Evolutionary conservation across 1,140 invertebrate genomes (phyloP), one percentile per base, ranked within the genome.

Genomic region (Drosophila mayri): DNA sequence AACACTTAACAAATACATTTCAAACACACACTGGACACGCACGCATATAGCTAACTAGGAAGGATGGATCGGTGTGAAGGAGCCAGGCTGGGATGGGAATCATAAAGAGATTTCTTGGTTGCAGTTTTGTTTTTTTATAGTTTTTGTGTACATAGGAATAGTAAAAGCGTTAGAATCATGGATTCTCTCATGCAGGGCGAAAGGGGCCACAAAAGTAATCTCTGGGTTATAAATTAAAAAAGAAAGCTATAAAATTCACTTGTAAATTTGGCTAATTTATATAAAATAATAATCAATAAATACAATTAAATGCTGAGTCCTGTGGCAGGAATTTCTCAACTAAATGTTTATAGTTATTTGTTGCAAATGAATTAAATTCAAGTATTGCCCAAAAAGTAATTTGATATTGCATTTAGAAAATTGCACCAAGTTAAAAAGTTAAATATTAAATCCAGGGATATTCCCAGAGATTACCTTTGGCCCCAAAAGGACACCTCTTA

Each of bases 1-100:
- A 88, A 90, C 82, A 83, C 66, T 84, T 76, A 76, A 80, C 74
- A 85, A 71, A 79, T 50, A 58, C 65, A 25, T 78, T 63, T 62
- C 64, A 57, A 47, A 66, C 43, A 62, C 79, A 60, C 35, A 35
- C 35, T 35, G 35, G 55, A 50, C 49, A 66, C 37, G 47, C 65
- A 60, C 43, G 41, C 55, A 49, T 49, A 62, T 57, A 54, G 35
- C 52, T 73, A 73, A 25, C 43, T 72, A 72, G 66, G 52, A 35
- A 49, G 65, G 65, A 72, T 46, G 22, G 18, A 22, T 32, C 20
- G 50, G 8, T 2, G 12, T 37, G 49, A 11, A 52, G 32, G 50
- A 35, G 35, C 10, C 32, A 28, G 38, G 41, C 50, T 46, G 32
- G 50, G 25, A 43, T 20, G 22, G 37, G 25, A 43, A 12, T 30